These are phyloP conservation scores for Chiridota heheva DNA, from an alignment of 35 echinoderm and acorn worm genomes.

Conservation along the genomic window DNA sequence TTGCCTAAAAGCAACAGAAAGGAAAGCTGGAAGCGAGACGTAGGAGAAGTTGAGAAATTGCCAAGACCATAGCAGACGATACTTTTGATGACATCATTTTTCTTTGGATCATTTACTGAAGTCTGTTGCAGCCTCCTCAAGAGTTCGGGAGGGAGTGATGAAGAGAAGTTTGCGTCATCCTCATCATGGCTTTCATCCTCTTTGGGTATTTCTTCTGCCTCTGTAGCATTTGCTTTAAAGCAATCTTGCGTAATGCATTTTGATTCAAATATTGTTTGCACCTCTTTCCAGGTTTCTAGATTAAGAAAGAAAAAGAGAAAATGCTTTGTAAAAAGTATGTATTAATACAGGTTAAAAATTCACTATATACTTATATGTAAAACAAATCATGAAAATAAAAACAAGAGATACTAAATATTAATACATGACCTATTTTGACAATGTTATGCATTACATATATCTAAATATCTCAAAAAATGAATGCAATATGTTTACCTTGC, in stretches of 20 bases:
- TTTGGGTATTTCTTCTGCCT: not conserved
- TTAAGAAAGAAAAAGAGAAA: not conserved
- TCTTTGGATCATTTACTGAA: not conserved
- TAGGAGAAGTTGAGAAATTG: constrained; percentile 74
- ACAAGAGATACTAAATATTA: too few species aligned
- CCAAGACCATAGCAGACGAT: constrained; percentile 97
- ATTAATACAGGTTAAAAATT: too few species aligned
- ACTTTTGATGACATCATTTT: not conserved
- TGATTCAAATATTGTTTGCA: constrained; percentile 13
- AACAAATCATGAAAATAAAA: too few species aligned
- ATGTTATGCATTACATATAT: too few species aligned
- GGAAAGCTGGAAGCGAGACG: constrained; percentile 81
- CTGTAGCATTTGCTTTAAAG: not conserved
- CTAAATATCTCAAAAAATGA: too few species aligned
- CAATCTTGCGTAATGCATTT: not conserved
- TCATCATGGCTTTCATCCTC: too few species aligned
- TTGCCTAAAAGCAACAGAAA: constrained; percentile 64
- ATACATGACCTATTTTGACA: too few species aligned
- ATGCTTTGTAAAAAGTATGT: too few species aligned
- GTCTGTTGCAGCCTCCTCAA: not conserved
- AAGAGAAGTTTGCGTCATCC: too few species aligned
- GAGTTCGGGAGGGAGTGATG: constrained; percentile 14
- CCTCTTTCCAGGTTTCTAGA: constrained; percentile 41
- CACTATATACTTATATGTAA: too few species aligned
- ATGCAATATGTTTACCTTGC: too few species aligned